Evolutionary conservation across 2,888 invertebrate species (phyloP), one percentile per base, ranked within the genome.

Genomic region (Megastigmus dorsalis): DNA sequence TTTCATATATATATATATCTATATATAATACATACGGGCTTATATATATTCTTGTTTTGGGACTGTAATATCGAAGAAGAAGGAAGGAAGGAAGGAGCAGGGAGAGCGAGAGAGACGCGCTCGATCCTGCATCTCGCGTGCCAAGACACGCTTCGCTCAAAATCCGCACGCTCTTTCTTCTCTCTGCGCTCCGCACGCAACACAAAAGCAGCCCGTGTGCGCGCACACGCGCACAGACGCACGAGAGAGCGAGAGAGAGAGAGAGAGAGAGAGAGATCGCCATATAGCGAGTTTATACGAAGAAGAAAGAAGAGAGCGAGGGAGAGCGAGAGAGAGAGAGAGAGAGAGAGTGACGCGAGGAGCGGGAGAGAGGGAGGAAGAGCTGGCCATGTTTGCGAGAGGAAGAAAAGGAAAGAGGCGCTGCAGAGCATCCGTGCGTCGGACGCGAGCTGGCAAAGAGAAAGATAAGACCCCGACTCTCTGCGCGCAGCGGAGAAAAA

Each of bases 141-240:
- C 84, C 82, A 81, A 78, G 84, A 84, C 84, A 84, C 83, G 83
- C 84, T 84, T 83, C 82, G 84, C 82, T 80, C 80, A 78, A 77
- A 80, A 77, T 79, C 78, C 78, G 80, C 80, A 77, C 59, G 74
- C 78, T 75, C 76, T 48, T 20, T 57, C 36, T 13, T 67, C 74
- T 77, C 79, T 79, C 77, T 69, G 73, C 74, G 45, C 77, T 15
- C 41, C 1, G 30, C 43, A 13, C 26, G 41, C 62, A 36, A n/a
- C 36, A 63, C 36, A 28, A 30, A 48, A 48, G 38, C 43, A 45
- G 30, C 30, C 33, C 33, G 9, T 15, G 18, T 30, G 30, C 15
- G 28, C n/a, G 15, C 15, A 28, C 10, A 59, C 36, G 9, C 43
- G 28, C 10, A 28, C 15, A 43, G 1, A 6, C 5, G 15, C 23